Evolutionary conservation across 2,113 vertebrate species (phyloP).

Genomic region (Carassius auratus): DNA sequence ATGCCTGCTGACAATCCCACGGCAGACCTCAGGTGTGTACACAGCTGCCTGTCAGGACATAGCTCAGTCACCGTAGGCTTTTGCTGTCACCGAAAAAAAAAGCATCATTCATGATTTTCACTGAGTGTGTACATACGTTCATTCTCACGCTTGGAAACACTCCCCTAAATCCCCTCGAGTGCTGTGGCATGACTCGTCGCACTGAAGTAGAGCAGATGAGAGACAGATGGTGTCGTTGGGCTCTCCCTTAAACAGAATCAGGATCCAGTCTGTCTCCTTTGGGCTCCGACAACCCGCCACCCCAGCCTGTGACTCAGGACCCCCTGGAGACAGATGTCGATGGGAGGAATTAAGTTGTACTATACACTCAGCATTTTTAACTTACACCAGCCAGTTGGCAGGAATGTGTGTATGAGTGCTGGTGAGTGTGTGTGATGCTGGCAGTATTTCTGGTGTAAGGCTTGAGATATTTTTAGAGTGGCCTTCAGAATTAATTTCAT

Average conservation of each 20-base stretch:
- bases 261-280: constrained; percentile 12
- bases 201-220: constrained; percentile 59
- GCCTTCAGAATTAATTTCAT: constrained; percentile 54
- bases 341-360: neutral
- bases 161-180: constrained; percentile 3
- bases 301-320: constrained; percentile 26
- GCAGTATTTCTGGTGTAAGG: constrained; percentile 48
- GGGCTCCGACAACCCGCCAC: constrained; percentile 7
- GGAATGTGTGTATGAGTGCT: constrained; percentile 32
- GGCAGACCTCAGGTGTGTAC: constrained; percentile 49
- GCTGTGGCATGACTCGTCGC: constrained; percentile 16
- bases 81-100: constrained; percentile 22
- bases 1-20: constrained; percentile 41
- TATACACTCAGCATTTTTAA: constrained; percentile 20
- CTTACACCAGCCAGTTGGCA: constrained; percentile 50
- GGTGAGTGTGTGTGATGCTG: constrained; percentile 43
- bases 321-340: constrained; percentile 17
- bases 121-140: neutral
- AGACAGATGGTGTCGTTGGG: constrained; percentile 62
- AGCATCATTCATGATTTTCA: constrained; percentile 1
- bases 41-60: constrained; percentile 44
- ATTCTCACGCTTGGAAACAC: constrained; percentile 13
- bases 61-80: constrained; percentile 15
- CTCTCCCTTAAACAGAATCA: constrained; percentile 35
- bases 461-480: constrained; percentile 63